Conservation (phyloP, 2,888 invertebrate genomes). For the Andricus curvator region DNA sequence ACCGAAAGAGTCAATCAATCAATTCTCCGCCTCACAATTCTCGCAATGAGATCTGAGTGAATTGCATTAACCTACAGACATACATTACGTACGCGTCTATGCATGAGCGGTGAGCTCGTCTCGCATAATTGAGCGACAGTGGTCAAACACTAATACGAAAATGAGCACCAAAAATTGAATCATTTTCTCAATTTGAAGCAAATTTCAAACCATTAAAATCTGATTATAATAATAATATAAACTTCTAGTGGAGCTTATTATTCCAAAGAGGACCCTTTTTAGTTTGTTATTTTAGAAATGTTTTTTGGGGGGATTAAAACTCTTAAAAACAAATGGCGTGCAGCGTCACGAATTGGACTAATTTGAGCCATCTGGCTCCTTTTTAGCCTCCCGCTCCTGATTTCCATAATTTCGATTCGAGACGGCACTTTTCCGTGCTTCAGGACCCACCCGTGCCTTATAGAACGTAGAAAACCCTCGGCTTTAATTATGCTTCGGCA, state of each 20-base stretch:
- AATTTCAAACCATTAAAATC: constrained; percentile 20
- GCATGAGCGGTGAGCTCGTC: constrained; percentile 58
- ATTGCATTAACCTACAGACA: constrained; percentile 78
- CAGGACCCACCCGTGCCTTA: constrained; percentile 52
- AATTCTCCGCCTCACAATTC: constrained; percentile 74
- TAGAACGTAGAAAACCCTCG: constrained; percentile 47
- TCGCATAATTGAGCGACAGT: constrained; percentile 11
- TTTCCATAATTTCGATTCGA: constrained; percentile 53
- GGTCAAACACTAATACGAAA: constrained; percentile 33
- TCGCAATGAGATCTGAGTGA: constrained; percentile 76
- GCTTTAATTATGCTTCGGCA: constrained; percentile 62
- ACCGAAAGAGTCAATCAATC: constrained; percentile 76
- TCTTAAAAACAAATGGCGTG: constrained; percentile 16
- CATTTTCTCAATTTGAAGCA: constrained; percentile 36
- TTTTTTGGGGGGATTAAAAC: background rate
- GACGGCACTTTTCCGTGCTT: constrained; percentile 47
- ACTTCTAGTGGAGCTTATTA: no score
- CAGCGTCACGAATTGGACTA: constrained; percentile 26
- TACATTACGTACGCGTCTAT: constrained; percentile 71
- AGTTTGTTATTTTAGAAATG: no score
- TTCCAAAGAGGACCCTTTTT: no score
- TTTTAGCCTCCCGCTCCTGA: constrained; percentile 41
- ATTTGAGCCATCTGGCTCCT: constrained; percentile 32
- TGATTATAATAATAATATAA: background rate
- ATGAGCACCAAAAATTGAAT: constrained; percentile 39